Conservation (phyloP, 2,113 vertebrate genomes). For the Fulica atra region DNA sequence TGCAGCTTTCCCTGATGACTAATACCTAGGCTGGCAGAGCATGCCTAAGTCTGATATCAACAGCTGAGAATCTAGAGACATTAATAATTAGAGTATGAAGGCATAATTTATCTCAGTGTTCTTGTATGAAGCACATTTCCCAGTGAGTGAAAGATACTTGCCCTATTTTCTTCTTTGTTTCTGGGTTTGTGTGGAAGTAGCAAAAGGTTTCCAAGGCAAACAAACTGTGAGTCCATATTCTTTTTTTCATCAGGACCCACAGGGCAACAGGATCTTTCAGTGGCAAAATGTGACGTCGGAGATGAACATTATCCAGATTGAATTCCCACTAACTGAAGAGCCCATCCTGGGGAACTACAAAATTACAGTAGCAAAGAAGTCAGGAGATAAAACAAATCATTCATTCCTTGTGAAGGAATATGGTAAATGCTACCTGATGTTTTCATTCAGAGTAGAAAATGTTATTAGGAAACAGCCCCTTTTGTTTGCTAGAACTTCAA, state of each 20-base stretch:
- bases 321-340: constrained; percentile 54
- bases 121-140: background rate
- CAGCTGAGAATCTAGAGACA: background rate
- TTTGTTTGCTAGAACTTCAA: background rate
- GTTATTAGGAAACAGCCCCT: background rate
- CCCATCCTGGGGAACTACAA: constrained; percentile 63
- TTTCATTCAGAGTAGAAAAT: background rate
- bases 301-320: constrained; percentile 31
- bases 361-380: constrained; percentile 9
- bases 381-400: background rate
- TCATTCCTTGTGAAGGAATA: constrained; percentile 67
- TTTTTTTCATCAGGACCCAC: constrained; percentile 58
- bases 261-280: constrained; percentile 59
- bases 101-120: background rate
- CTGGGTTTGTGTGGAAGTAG: background rate
- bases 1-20: background rate
- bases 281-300: constrained; percentile 47
- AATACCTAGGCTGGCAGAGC: background rate
- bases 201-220: background rate
- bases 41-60: background rate
- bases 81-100: background rate
- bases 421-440: constrained; percentile 5
- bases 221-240: background rate
- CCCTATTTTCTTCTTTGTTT: background rate
- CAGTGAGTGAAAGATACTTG: background rate